Base-by-base conservation (phyloP, 1,140 invertebrate species). In the Lepidotrigona ventralis region DNA sequence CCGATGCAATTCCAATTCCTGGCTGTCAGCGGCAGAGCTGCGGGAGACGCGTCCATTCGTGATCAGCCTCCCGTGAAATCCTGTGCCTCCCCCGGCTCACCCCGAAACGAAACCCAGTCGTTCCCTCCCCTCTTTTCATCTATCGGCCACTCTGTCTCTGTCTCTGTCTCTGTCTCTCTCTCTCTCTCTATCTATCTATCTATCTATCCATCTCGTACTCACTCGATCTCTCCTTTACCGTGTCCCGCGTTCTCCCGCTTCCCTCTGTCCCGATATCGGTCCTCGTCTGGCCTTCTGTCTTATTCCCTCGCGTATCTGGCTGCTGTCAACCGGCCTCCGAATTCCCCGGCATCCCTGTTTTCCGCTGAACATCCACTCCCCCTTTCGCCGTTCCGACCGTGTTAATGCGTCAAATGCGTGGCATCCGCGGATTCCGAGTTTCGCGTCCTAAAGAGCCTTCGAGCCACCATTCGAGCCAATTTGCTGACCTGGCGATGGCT, bases 1-100 rank as follows among this genome's bases (percentile, higher is more conserved):
- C 93, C 93, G 93, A 94, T 94, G 93, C 93, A 94, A 94, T 94
- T 94, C 93, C 93, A 94, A 94, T 94, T 94, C 93, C 93, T 94
- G 92, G 93, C 93, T 94, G 93, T 94, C 93, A 94, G 93, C 93
- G 92, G 92, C 93, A 94, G 93, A 93, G 90, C 93, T 92, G 91
- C 92, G 93, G 92, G 93, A 94, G 93, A 94, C 93, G 93, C 93
- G 93, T 94, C 93, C 93, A 94, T 94, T 94, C 93, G 93, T 93
- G 92, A 92, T 89, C 92, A 92, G 92, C 91, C 92, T 93, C 80
- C 92, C 93, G 93, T 93, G 91, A 94, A 94, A 94, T 94, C 93
- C 92, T 86, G 90, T 93, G 90, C 91, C 92, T 91, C 92, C 90
- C 86, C 76, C 79, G 85, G 85, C 86, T 90, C 89, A 89, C 89